These are phyloP conservation scores for Ips typographus DNA, from an alignment of 1,140 invertebrate species.

Conservation along the genomic window DNA sequence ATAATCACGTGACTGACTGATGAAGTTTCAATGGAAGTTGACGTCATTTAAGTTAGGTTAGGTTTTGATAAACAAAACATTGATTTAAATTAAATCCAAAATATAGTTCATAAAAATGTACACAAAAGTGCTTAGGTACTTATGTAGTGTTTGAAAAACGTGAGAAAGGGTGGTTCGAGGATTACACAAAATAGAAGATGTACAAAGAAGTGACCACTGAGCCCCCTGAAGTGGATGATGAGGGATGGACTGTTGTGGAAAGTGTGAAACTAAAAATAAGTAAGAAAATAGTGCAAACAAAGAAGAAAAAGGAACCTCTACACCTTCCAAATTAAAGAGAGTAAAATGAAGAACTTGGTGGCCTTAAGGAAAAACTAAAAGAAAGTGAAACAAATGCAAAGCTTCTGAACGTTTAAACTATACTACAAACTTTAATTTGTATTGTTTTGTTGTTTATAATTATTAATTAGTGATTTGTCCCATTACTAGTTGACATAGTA, in stretches of 20 bases:
- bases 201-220: slow-evolving; percentile 68
- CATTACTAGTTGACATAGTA: background rate
- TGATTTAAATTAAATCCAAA: no score
- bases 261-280: slow-evolving; percentile 68
- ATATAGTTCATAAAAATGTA: slow-evolving; percentile 43
- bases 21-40: no score
- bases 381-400: slow-evolving; percentile 78
- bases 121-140: slow-evolving; percentile 67
- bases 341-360: slow-evolving; percentile 82
- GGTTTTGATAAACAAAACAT: no score
- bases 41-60: no score
- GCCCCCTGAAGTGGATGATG: slow-evolving; percentile 67
- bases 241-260: slow-evolving; percentile 86
- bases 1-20: no score
- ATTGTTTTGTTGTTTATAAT: no score
- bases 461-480: no score
- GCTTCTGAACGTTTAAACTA: slow-evolving; percentile 82
- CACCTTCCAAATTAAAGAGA: slow-evolving; percentile 85
- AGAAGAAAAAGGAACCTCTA: slow-evolving; percentile 80
- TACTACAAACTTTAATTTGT: slow-evolving; percentile 57
- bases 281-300: slow-evolving; percentile 53
- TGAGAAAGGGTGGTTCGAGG: slow-evolving; percentile 67
- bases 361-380: slow-evolving; percentile 77
- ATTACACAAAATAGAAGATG: slow-evolving; percentile 66
- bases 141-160: slow-evolving; percentile 73